Base-by-base conservation (phyloP, 2,888 invertebrate species). In the Eupithecia abbreviata region DNA sequence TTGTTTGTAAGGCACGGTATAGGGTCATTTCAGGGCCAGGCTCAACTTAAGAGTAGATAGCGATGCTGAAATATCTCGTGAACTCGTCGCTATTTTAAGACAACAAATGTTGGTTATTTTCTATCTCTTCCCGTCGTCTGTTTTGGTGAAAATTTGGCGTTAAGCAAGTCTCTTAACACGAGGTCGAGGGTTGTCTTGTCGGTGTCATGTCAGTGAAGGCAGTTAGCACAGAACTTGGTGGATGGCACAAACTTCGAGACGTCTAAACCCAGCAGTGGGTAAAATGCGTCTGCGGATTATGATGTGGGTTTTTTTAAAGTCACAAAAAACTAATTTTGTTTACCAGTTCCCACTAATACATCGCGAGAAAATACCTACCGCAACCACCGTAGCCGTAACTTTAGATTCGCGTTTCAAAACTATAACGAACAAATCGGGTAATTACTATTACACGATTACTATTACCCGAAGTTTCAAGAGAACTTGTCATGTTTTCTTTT, bases 11-110 rank as follows among this genome's bases (percentile, higher is more conserved):
- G 66, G 15, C 15, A 3, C 41, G 15, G 42, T 42, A 4, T 62
- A 62, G 18, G 62, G 62, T 62, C 62, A 62, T 30, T 62, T 62
- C 62, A 62, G 62, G 62, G 62, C 62, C 18, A 12, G 62, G 4
- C 30, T 12, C 62, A 6, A 62, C 30, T 4, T 7, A 30, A 30
- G 12, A 10, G 58, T 58, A 18, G 30, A 30, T 30, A 30, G 18
- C 3, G 4, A 58, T 3, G 9, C 18, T 18, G 10, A 58, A 3
- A 30, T 58, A 58, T n/a, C 5, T 55, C 6, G n/a, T n/a, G 2
- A 55, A 55, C 55, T 55, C 55, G 51, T 51, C 51, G 55, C 1
- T 55, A n/a, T 55, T 55, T 55, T n/a, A 55, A 30, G 30, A 55
- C 15, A 15, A 5, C 13, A 51, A 4, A 4, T 15, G 4, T 51